Percentiles rank a stretch among this genome's conserved stretches.
Conservation (phyloP, 2,888 invertebrate species). For the Nebria brevicollis region DNA sequence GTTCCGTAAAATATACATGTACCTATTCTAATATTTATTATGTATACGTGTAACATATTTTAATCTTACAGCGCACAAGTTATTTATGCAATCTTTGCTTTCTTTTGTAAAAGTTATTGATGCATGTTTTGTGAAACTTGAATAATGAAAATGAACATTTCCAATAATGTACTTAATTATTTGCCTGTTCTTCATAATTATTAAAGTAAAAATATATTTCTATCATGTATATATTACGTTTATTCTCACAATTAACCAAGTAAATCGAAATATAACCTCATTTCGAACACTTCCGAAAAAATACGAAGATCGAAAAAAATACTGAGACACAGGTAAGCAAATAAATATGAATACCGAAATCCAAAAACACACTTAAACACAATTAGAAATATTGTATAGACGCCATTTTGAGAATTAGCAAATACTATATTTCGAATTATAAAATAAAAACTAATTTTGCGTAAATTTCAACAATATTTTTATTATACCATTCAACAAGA, state of each 20-base stretch:
- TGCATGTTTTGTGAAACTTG: slow-evolving; percentile 39
- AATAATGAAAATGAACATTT: slow-evolving; percentile 25
- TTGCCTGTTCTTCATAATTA: slow-evolving; percentile 40
- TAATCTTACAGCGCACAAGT: slow-evolving; percentile 44
- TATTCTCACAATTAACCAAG: slow-evolving; percentile 16
- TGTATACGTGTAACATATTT: slow-evolving; percentile 42
- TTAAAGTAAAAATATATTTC: slow-evolving; percentile 41
- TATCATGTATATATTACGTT: slow-evolving; percentile 42
- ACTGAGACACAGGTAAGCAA: too few species aligned
- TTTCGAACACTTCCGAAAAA: too few species aligned
- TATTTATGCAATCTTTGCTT: slow-evolving; percentile 44
- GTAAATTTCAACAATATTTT: slow-evolving; percentile 47
- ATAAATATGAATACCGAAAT: too few species aligned
- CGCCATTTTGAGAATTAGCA: too few species aligned
- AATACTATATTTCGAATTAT: background rate
- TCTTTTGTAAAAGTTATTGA: slow-evolving; percentile 35
- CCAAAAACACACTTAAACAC: too few species aligned
- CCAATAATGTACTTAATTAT: slow-evolving; percentile 37
- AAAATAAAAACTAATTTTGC: slow-evolving; percentile 36
- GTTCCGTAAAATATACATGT: slow-evolving; percentile 31
- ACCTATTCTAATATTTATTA: slow-evolving; percentile 34
- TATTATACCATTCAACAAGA: slow-evolving; percentile 46
- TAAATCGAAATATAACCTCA: background rate
- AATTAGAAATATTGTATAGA: too few species aligned
- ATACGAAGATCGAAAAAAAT: too few species aligned